These are phyloP conservation scores for Emydoidea blandingii DNA, from an alignment of 2,797 vertebrate genomes.

Conservation along the genomic window DNA sequence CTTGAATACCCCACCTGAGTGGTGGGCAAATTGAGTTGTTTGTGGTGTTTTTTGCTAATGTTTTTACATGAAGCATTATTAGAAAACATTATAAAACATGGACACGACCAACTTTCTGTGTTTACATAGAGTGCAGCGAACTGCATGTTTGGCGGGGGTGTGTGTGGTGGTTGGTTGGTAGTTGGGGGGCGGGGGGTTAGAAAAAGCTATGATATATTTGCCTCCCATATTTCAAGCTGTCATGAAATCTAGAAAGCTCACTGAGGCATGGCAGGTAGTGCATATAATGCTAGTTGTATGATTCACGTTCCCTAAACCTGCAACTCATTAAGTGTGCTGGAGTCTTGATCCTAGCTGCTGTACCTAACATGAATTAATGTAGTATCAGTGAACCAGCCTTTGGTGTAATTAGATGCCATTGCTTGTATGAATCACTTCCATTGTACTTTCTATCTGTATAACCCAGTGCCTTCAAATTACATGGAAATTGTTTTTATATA, in stretches of 20 bases:
- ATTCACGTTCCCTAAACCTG: neutral
- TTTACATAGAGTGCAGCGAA: neutral
- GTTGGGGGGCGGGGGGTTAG: neutral
- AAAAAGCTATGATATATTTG: conserved; percentile 2
- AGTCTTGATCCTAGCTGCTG: conserved; percentile 15
- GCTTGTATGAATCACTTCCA: neutral
- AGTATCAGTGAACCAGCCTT: neutral
- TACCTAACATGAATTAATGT: neutral
- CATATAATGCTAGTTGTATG: neutral
- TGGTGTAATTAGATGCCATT: neutral
- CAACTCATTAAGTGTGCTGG: neutral
- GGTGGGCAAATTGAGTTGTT: neutral
- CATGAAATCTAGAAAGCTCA: conserved; percentile 6
- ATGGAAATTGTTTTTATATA: neutral
- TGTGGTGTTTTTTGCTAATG: fast-evolving
- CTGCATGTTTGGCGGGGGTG: fast-evolving
- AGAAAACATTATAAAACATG: neutral
- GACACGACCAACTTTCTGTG: neutral
- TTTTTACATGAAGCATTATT: fast-evolving
- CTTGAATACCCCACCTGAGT: neutral
- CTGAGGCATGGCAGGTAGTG: neutral
- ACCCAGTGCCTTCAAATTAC: neutral
- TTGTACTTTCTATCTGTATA: neutral
- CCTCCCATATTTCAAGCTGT: neutral
- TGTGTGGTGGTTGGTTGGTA: no score